Conservation (phyloP, 1,140 invertebrate genomes). For the Leptinotarsa undecemlineata region DNA sequence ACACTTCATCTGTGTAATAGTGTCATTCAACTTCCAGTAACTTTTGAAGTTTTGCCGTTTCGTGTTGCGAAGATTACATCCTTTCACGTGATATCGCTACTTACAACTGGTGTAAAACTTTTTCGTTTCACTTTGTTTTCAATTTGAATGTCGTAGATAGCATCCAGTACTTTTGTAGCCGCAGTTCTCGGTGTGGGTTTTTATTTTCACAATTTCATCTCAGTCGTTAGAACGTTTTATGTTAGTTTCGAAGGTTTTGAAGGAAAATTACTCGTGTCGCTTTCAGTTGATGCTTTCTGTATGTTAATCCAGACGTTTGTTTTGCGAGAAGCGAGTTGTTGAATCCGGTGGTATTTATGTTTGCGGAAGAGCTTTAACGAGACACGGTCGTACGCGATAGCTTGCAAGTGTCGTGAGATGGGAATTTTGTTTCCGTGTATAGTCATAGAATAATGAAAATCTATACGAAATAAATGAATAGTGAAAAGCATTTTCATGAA, state of each 20-base stretch:
- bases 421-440: too few relatives aligned
- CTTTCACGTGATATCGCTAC: neutral
- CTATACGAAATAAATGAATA: too few relatives aligned
- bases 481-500: too few relatives aligned
- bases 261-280: neutral
- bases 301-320: neutral
- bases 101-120: neutral
- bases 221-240: neutral
- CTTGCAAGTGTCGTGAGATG: too few relatives aligned
- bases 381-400: too few relatives aligned
- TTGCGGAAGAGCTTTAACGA: neutral
- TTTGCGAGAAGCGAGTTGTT: neutral
- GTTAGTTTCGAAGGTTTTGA: neutral
- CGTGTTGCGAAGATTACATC: neutral
- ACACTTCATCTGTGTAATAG: too few relatives aligned
- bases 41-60: neutral
- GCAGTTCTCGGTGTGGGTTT: neutral
- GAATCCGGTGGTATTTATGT: neutral
- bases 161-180: too few relatives aligned
- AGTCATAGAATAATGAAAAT: too few relatives aligned
- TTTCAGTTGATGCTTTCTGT: neutral
- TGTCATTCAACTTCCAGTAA: neutral
- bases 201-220: neutral
- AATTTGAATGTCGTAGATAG: neutral
- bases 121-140: conserved; percentile 6